Conservation (phyloP, 1,140 invertebrate species). For the Neodiprion pinetum region DNA sequence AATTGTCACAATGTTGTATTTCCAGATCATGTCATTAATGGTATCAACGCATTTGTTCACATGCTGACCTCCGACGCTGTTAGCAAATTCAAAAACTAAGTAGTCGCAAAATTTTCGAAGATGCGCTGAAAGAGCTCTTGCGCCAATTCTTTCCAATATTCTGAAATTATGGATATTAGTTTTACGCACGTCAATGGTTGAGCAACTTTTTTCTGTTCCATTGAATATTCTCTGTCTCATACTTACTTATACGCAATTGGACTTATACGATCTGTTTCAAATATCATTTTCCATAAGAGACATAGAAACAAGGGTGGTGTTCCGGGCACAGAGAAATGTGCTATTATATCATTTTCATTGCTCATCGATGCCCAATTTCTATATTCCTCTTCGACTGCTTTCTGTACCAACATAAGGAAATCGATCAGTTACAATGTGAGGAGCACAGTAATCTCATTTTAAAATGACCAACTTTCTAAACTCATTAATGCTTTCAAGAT, state of each 20-base stretch:
- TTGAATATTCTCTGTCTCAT: slow-evolving; percentile 18
- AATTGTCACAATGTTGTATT: slow-evolving; percentile 94
- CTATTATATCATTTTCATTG: slow-evolving; percentile 95
- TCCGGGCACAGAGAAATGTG: slow-evolving; percentile 90
- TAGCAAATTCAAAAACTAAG: slow-evolving; percentile 90
- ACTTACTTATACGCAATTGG: slow-evolving; percentile 93
- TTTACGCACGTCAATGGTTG: slow-evolving; percentile 4
- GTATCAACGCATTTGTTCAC: slow-evolving; percentile 94
- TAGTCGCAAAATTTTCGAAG: slow-evolving; percentile 95
- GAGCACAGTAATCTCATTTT: not conserved
- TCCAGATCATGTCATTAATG: slow-evolving; percentile 97
- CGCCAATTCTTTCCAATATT: slow-evolving; percentile 92
- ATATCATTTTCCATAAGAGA: slow-evolving; percentile 94
- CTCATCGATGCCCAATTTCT: slow-evolving; percentile 96
- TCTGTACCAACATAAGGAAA: slow-evolving; percentile 55
- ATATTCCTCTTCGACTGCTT: slow-evolving; percentile 93
- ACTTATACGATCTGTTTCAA: slow-evolving; percentile 91
- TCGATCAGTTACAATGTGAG: slow-evolving; percentile 19
- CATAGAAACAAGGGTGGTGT: slow-evolving; percentile 89
- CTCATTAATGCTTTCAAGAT: too few species aligned
- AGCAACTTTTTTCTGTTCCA: slow-evolving; percentile 7
- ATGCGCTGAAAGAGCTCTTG: slow-evolving; percentile 87
- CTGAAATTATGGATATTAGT: slow-evolving; percentile 59
- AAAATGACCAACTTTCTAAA: slow-evolving; percentile 16
- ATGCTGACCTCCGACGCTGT: slow-evolving; percentile 80